Conservation (phyloP, 64 coral and sea anemone species). For the Montipora foliosa region DNA sequence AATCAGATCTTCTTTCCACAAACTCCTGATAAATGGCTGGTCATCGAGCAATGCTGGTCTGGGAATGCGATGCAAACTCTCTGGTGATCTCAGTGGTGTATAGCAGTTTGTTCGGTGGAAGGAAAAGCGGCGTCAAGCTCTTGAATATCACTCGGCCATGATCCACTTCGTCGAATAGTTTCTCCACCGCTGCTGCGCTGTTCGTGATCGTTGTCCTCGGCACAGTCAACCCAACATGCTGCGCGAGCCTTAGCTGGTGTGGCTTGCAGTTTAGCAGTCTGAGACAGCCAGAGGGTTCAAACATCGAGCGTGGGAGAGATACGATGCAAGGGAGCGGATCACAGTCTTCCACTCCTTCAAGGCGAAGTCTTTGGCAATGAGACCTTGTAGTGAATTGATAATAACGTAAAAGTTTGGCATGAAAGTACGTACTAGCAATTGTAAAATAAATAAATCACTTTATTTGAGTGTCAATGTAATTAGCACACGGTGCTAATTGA, state of each 20-base stretch:
- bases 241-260: slow-evolving; percentile 19
- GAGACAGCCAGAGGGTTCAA: slow-evolving; percentile 5
- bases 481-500: no score
- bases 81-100: slow-evolving; percentile 37
- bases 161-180: slow-evolving; percentile 4
- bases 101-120: slow-evolving; percentile 20
- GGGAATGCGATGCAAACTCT: not conserved
- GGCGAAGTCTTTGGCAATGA: slow-evolving; percentile 41
- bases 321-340: slow-evolving; percentile 9
- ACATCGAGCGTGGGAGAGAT: slow-evolving; percentile 19
- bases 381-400: not conserved
- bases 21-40: slow-evolving; percentile 58
- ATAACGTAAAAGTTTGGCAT: no score
- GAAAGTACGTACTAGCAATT: no score
- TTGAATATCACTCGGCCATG: slow-evolving; percentile 45
- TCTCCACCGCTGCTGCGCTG: slow-evolving; percentile 24
- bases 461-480: no score
- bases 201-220: slow-evolving; percentile 56
- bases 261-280: slow-evolving; percentile 46
- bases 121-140: slow-evolving; percentile 15
- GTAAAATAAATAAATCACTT: no score
- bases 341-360: slow-evolving; percentile 51
- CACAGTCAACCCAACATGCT: slow-evolving; percentile 52
- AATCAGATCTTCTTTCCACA: slow-evolving; percentile 16
- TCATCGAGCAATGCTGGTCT: not conserved